A percentile compares a stretch with the other conserved stretches of the same genome.
These are phyloP conservation scores for Aricia agestis DNA, from an alignment of 1,140 invertebrate species.

Conservation along the genomic window DNA sequence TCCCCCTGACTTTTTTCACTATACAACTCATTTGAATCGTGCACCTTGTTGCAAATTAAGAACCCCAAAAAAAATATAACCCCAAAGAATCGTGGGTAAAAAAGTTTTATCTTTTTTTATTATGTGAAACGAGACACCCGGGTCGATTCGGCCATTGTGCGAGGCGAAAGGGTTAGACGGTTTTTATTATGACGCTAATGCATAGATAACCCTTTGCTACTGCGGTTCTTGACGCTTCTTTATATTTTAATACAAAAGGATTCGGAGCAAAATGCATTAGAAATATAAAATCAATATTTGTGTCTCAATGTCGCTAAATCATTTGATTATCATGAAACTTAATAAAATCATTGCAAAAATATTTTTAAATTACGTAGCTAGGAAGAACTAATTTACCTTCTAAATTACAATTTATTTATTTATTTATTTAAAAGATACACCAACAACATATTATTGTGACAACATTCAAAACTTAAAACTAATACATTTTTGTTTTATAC, in stretches of 20 bases:
- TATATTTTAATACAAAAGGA: conserved; percentile 34
- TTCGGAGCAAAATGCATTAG: background rate
- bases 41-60: conserved; percentile 75
- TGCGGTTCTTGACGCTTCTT: conserved; percentile 53
- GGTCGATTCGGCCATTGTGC: conserved; percentile 62
- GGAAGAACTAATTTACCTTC: too few relatives aligned
- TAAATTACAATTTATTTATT: too few relatives aligned
- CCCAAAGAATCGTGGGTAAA: conserved; percentile 70
- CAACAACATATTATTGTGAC: too few relatives aligned
- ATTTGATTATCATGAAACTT: too few relatives aligned
- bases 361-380: too few relatives aligned
- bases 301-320: too few relatives aligned
- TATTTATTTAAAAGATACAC: too few relatives aligned
- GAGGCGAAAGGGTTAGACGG: conserved; percentile 59
- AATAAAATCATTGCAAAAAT: too few relatives aligned
- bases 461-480: too few relatives aligned
- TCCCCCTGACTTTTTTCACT: conserved; percentile 57
- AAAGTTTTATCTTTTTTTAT: conserved; percentile 66
- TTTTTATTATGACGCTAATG: conserved; percentile 46
- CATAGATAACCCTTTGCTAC: conserved; percentile 45
- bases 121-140: conserved; percentile 72
- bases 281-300: background rate
- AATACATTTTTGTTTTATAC: too few relatives aligned
- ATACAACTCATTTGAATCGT: conserved; percentile 69
- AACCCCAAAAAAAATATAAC: conserved; percentile 65